These are phyloP conservation scores for Toxotes jaculatrix DNA, from an alignment of 2,113 vertebrate species.

Conservation along the genomic window DNA sequence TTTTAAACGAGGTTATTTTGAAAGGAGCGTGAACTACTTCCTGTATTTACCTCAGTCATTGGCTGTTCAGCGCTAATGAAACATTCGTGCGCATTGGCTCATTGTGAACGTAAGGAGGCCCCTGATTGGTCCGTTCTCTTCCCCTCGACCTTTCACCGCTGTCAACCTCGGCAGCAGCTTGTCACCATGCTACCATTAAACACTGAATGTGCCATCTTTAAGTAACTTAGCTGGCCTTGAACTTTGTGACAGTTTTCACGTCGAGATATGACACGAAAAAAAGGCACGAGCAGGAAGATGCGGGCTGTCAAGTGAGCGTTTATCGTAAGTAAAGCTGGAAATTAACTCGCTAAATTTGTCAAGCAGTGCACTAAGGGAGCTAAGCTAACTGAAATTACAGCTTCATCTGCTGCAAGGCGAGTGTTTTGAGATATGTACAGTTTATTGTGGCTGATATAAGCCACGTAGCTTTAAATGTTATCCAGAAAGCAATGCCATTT, in stretches of 20 bases:
- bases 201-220: background rate
- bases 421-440: background rate
- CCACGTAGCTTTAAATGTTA: background rate
- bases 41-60: background rate
- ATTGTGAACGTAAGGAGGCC: background rate
- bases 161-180: background rate
- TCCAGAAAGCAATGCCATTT: background rate
- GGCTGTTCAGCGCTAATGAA: background rate
- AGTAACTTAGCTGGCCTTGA: conserved; percentile 11
- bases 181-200: conserved; percentile 22
- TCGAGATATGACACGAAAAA: background rate
- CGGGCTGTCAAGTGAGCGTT: background rate
- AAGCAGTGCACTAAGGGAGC: conserved; percentile 16
- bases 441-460: background rate
- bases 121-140: conserved; percentile 47
- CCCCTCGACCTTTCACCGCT: background rate
- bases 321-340: conserved; percentile 27
- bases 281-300: background rate
- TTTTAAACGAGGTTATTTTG: too few species aligned
- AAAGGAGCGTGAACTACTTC: background rate
- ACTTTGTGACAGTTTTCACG: conserved; percentile 10
- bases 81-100: conserved; percentile 21
- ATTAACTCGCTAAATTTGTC: background rate
- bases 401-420: background rate
- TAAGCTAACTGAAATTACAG: conserved; percentile 11